A percentile compares a stretch with the other conserved stretches of the same genome.
phyloP scores from a whole-genome alignment of 1,140 invertebrate genomes.

The Scaptomyza hsui region DNA sequence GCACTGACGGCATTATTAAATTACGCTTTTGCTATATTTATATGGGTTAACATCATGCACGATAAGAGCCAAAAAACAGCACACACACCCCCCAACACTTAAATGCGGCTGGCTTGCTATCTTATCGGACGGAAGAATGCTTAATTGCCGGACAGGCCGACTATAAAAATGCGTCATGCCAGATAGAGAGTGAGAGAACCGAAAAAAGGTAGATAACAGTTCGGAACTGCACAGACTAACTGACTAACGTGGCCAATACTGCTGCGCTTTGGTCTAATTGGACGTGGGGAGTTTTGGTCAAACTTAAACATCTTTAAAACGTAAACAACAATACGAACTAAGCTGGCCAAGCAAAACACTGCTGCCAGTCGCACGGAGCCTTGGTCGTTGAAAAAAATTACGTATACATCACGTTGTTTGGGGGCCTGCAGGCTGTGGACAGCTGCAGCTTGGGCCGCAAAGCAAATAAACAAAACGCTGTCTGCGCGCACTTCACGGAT shows the following conservation, averaged over 20 bases:
- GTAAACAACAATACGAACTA: conserved; percentile 59
- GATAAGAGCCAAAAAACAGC: conserved; percentile 30
- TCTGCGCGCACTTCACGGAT: conserved; percentile 45
- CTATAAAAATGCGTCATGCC: conserved; percentile 69
- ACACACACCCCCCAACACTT: conserved; percentile 8
- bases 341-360: conserved; percentile 35
- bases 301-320: conserved; percentile 66
- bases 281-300: neutral
- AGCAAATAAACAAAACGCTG: conserved; percentile 71
- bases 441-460: conserved; percentile 39
- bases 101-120: conserved; percentile 32
- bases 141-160: conserved; percentile 53
- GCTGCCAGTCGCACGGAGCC: conserved; percentile 29
- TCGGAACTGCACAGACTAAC: conserved; percentile 8
- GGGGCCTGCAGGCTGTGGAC: conserved; percentile 41
- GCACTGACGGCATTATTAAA: conserved; percentile 56
- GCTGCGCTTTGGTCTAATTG: conserved; percentile 49
- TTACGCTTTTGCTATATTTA: conserved; percentile 73
- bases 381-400: conserved; percentile 57
- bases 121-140: conserved; percentile 73
- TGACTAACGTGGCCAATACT: conserved; percentile 9
- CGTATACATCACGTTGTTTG: conserved; percentile 61
- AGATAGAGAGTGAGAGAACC: conserved; percentile 1
- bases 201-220: neutral
- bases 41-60: conserved; percentile 60